Percentiles rank a stretch among this genome's conserved stretches.
Evolutionary conservation across 2,113 vertebrate genomes (phyloP).

Genomic region (Apteryx mantelli): DNA sequence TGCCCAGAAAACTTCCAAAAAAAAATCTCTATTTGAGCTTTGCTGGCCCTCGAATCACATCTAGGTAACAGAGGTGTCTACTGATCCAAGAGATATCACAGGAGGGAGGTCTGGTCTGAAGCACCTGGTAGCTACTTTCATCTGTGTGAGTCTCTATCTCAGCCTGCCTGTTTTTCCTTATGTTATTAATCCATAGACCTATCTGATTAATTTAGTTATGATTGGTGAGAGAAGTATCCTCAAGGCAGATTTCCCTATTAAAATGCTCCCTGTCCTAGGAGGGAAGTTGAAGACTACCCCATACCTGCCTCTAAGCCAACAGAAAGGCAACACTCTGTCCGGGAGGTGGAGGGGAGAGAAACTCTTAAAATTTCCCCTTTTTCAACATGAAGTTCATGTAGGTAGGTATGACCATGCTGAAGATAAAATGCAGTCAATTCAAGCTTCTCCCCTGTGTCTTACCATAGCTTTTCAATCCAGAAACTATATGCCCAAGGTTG

Average conservation of each 20-base stretch:
- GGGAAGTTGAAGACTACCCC: neutral
- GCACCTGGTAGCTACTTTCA: neutral
- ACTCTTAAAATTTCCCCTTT: neutral
- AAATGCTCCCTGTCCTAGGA: neutral
- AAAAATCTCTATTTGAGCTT: neutral
- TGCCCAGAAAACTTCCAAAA: neutral
- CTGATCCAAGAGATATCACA: neutral
- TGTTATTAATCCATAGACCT: neutral
- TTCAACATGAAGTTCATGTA: neutral
- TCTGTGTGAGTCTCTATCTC: neutral
- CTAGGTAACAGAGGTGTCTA: neutral
- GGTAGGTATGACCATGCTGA: neutral
- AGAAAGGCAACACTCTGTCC: neutral
- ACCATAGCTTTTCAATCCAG: neutral
- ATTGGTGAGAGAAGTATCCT: neutral
- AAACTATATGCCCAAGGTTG: neutral
- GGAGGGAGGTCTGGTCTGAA: slow-evolving; percentile 14
- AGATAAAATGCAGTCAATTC: neutral
- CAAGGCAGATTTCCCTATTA: neutral
- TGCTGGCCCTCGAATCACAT: neutral
- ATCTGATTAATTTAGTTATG: neutral
- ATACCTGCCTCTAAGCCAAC: neutral
- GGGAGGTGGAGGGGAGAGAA: neutral
- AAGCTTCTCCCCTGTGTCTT: neutral
- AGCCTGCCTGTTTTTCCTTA: neutral